Conservation (phyloP, 2,888 invertebrate species). For the Elegia similella region DNA sequence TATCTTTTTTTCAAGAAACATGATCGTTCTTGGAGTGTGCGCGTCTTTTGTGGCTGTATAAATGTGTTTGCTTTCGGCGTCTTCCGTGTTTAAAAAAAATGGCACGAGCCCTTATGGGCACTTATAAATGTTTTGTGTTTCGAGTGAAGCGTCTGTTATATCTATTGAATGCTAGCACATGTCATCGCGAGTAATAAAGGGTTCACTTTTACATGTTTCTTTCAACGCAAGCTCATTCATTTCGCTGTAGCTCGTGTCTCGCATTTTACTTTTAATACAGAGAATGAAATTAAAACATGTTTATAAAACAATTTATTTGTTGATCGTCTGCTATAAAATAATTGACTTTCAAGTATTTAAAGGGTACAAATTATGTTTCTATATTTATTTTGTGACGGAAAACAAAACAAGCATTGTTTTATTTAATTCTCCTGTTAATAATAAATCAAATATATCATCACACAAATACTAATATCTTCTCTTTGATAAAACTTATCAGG, state of each 20-base stretch:
- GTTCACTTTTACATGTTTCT: slow-evolving; percentile 21
- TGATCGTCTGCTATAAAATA: neutral
- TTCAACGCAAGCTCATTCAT: neutral
- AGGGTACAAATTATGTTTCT: neutral
- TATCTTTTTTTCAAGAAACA: slow-evolving; percentile 68
- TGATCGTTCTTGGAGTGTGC: slow-evolving; percentile 76
- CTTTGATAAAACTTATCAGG: no score
- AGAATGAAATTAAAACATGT: neutral
- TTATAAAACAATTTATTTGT: neutral
- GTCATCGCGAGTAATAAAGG: slow-evolving; percentile 18
- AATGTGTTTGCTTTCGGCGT: slow-evolving; percentile 72
- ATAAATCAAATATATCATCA: no score
- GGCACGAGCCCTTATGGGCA: slow-evolving; percentile 68
- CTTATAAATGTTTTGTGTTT: slow-evolving; percentile 37
- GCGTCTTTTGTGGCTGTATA: slow-evolving; percentile 64
- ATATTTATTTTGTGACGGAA: neutral
- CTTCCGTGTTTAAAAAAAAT: slow-evolving; percentile 70
- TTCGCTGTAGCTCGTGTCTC: neutral
- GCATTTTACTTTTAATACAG: slow-evolving; percentile 2
- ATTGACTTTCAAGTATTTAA: neutral
- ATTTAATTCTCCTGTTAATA: no score
- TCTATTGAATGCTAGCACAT: slow-evolving; percentile 33
- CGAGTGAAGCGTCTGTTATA: slow-evolving; percentile 44
- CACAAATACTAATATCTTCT: no score
- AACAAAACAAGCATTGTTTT: no score